Base-by-base conservation (phyloP, 2,888 invertebrate genomes). In the Erebia aethiops region DNA sequence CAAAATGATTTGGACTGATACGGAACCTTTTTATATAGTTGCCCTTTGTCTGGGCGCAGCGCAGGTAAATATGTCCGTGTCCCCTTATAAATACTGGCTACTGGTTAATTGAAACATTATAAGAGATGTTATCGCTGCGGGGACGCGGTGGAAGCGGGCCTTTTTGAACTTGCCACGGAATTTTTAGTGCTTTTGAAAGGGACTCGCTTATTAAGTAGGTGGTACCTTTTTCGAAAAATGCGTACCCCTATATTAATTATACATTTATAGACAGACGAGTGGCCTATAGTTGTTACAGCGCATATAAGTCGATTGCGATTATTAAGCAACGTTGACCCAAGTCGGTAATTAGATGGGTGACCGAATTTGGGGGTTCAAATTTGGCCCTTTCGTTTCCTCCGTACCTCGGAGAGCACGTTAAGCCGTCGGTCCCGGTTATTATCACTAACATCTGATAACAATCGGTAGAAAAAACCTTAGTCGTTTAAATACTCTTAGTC, bases 21-120 rank as follows among this genome's bases (percentile, higher is more conserved):
- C 70, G 57, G 71, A 74, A 71, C 73, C 67, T 35, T 0, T 4
- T n/a, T 2, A 0, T 5, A 21, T 7, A 1, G 1, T 26, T 49
- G 2, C 49, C 57, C 43, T 41, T 54, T 35, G 43, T 46, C 11
- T 9, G 16, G 1, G n/a, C 11, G 13, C 46, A 5, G 64, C 60
- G 79, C 84, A 87, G 89, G 88, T 90, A 91, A 78, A 90, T 86
- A 70, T 81, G 74, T 71, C 80, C 81, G 79, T 86, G 88, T 87
- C 89, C 84, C 88, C 86, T n/a, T 89, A 90, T 91, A 91, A 92
- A 75, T 91, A 90, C 87, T 84, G 84, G 91, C 92, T 92, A 91
- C 92, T 91, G 92, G 88, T 92, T 92, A 92, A 92, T 92, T 92
- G 92, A 92, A 90, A 92, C 92, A 91, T 92, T 91, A 91, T 92